phyloP scores from a whole-genome alignment of 2,888 invertebrate species.

The Synanthedon andrenaeformis region DNA sequence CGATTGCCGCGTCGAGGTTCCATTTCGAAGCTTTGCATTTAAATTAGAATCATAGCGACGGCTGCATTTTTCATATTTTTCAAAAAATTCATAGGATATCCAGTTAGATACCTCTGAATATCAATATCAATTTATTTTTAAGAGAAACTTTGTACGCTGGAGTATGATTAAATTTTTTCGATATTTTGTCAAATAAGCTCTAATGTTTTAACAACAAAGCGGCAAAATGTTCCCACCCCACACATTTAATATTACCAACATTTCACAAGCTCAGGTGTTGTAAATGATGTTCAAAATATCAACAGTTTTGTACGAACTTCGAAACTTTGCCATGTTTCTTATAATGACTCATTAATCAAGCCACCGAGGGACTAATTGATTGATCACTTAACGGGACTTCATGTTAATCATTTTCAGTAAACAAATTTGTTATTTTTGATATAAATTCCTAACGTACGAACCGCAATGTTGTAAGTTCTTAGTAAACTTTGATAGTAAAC shows the following conservation, averaged over 20 bases:
- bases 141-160: background rate
- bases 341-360: conserved; percentile 9
- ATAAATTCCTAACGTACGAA: too few species aligned
- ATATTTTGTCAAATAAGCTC: too few species aligned
- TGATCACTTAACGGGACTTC: conserved; percentile 5
- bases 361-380: conserved; percentile 10
- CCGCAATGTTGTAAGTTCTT: too few species aligned
- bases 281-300: conserved; percentile 16
- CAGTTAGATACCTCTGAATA: conserved; percentile 1
- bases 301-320: conserved; percentile 21
- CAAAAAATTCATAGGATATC: conserved; percentile 15
- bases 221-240: conserved; percentile 13
- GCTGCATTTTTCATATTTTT: conserved; percentile 40
- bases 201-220: background rate
- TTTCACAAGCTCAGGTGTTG: conserved; percentile 30
- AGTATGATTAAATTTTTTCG: too few species aligned
- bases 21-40: conserved; percentile 47
- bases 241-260: conserved; percentile 22
- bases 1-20: conserved; percentile 26
- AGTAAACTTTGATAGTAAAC: too few species aligned
- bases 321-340: conserved; percentile 17
- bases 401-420: background rate
- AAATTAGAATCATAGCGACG: conserved; percentile 32
- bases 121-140: background rate
- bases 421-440: background rate